Base-by-base conservation (phyloP, 2,888 invertebrate species). In the Tetragnatha montana region DNA sequence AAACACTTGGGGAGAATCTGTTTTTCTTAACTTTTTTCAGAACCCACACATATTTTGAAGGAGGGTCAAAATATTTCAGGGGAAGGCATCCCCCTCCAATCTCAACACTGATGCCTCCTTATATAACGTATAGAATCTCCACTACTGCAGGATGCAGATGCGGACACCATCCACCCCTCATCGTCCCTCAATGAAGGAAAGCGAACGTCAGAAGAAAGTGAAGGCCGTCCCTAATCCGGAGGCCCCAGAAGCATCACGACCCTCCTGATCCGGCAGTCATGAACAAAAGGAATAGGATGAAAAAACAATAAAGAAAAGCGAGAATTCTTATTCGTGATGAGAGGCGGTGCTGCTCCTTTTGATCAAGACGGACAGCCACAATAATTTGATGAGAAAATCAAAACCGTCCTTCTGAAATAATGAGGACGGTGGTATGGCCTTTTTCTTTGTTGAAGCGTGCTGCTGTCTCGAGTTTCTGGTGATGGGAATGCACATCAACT, bases 221-320 rank as follows among this genome's bases (percentile, higher is more conserved):
- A 60, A 22, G 21, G 35, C 22, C 22, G 17, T 78, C 60, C n/a
- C 17, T 19, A 22, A 21, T n/a, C 71, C 21, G n/a, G 21, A 19
- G n/a, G 19, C 71, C 71, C 21, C 21, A n/a, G 14, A 21, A 21
- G 71, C 21, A 19, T 6, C 10, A 60, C 60, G 51, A 50, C 8
- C 69, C 22, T 78, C 71, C 79, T 73, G 78, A 85, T 85, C 83
- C 83, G 17, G 22, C 22, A 35, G 83, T 83, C 79, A 79, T 79
- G 85, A 85, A 85, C 85, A 85, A 85, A 84, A 49, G 12, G 51
- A 19, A 21, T 71, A 70, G 51, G 51, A 68, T 51, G 68, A 17
- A 12, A 2, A 6, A 19, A 22, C n/a, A 60, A 76, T 47, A 75
- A 75, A 78, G 21, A 21, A 21, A 60, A 60, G 14, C 35, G 60